Evolutionary conservation across 2,113 vertebrate genomes (phyloP).

Genomic region (Forbesichthys papilliferus): DNA sequence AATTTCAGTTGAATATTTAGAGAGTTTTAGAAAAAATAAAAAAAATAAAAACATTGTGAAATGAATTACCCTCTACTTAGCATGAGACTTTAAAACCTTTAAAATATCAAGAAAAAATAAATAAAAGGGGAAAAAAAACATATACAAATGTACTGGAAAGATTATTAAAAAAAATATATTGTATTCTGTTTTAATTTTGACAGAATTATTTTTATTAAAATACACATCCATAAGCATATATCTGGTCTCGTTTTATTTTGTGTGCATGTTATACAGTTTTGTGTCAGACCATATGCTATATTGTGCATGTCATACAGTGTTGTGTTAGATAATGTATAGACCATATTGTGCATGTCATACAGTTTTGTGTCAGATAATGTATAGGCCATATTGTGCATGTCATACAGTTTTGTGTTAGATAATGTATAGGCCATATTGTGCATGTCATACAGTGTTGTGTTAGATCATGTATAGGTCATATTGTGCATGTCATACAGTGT

Average conservation of each 20-base stretch:
- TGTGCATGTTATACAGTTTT: no score
- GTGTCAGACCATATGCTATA: no score
- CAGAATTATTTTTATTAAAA: slow-evolving; percentile 99
- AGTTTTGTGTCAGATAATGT: no score
- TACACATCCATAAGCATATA: slow-evolving; percentile 90
- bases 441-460: no score
- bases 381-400: no score
- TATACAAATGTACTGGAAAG: slow-evolving; percentile 88
- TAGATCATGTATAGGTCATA: no score
- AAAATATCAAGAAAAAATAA: slow-evolving; percentile 82
- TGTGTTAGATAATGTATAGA: no score
- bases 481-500: no score
- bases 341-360: no score
- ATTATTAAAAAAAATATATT: slow-evolving; percentile 85
- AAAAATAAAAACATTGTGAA: slow-evolving; percentile 72
- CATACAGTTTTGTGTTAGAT: no score
- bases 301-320: no score
- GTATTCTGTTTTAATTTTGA: slow-evolving; percentile 96
- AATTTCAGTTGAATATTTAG: slow-evolving; percentile 74
- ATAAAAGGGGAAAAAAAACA: slow-evolving; percentile 72
- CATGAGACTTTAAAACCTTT: slow-evolving; percentile 90
- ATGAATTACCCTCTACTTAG: slow-evolving; percentile 89
- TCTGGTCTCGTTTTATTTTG: slow-evolving; percentile 35
- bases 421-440: no score
- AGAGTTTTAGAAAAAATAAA: slow-evolving; percentile 70